phyloP scores from a whole-genome alignment of 2,113 vertebrate genomes.

The Clupea harengus region DNA sequence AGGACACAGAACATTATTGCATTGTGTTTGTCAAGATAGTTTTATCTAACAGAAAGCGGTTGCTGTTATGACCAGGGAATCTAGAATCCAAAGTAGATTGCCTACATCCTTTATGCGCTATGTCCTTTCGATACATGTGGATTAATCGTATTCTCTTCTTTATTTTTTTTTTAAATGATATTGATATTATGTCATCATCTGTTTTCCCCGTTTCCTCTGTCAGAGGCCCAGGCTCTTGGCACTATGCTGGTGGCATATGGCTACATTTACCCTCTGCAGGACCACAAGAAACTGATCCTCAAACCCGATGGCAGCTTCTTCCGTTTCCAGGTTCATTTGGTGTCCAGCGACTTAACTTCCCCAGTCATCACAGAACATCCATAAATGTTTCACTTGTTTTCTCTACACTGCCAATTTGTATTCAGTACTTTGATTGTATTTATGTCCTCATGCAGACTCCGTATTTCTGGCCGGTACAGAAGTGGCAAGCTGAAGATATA shows the following conservation, averaged over 20 bases:
- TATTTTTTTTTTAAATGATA: background rate
- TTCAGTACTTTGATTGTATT: background rate
- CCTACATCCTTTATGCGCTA: background rate
- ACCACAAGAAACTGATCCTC: conserved; percentile 87
- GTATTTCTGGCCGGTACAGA: conserved; percentile 93
- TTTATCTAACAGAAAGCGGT: background rate
- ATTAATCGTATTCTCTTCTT: background rate
- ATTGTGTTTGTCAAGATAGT: background rate
- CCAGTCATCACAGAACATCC: background rate
- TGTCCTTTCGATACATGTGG: background rate
- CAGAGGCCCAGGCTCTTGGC: conserved; percentile 84
- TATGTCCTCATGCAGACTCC: conserved; percentile 75
- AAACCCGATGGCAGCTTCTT: conserved; percentile 79
- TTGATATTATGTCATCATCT: background rate
- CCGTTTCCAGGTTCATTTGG: conserved; percentile 84
- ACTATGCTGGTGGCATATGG: conserved; percentile 88
- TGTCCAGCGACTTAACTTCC: background rate
- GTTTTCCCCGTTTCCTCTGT: conserved; percentile 25
- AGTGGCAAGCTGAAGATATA: conserved; percentile 85
- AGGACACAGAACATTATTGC: background rate
- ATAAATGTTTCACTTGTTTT: background rate
- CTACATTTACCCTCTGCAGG: conserved; percentile 91
- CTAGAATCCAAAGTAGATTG: background rate
- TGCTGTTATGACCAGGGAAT: background rate
- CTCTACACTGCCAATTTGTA: background rate